Base-by-base conservation (phyloP, 2,113 vertebrate species). In the Laticauda colubrina region DNA sequence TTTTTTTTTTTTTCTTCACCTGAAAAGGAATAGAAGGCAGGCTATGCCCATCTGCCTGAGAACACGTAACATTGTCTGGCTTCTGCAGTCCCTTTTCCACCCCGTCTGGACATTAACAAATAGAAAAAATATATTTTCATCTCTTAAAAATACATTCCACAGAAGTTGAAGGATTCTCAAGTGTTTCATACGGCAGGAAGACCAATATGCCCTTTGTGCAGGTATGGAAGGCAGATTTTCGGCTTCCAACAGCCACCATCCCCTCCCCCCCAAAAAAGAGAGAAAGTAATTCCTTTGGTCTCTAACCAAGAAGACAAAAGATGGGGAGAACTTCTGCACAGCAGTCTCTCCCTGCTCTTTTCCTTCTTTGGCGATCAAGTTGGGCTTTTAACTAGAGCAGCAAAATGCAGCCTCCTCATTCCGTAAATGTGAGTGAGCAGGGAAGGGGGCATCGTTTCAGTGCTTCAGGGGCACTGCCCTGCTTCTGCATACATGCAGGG, bases 61-160 rank as follows among this genome's bases (percentile, higher is more conserved):
- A 94, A 96, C 94, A 94, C 94, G 9, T 26, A 85, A 81, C 59
- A 53, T 15, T 90, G 92, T 92, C 93, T 34, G 92, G 88, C 95
- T 95, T 96, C 95, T 94, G 94, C 96, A 95, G 96, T 93, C 93
- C 94, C 92, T 96, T 93, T 81, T 95, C 93, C 96, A 97, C 96
- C 96, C 96, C 96, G 93, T 94, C 91, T 93, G 86, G 94, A 96
- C 95, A 96, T 97, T 96, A 96, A 97, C 97, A 95, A 97, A 97
- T 98, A 97, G 98, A 98, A 98, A 98, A 98, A 98, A 98, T 97
- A 98, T 94, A 97, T 97, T 97, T 85, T 97, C 97, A 97, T 98
- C 93, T 98, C 93, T 97, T 98, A 97, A 98, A 98, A 98, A 98
- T 98, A 98, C 97, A 98, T 98, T 98, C 97, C 97, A 94, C 96